A percentile compares a stretch with the other conserved stretches of the same genome.
Conservation (phyloP, 2,113 vertebrate genomes). For the Aptenodytes patagonicus region DNA sequence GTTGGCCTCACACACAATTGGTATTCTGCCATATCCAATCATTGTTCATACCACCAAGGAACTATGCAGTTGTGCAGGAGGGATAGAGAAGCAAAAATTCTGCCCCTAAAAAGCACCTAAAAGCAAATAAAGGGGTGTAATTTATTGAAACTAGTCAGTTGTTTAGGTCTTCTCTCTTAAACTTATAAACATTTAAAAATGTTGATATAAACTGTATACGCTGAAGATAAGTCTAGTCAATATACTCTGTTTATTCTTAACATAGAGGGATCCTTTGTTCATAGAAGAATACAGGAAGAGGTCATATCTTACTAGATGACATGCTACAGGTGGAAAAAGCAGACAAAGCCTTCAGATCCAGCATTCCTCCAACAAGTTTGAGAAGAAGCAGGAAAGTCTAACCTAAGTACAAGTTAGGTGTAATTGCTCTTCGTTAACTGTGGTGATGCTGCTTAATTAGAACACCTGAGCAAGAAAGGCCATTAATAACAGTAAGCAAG, state of each 20-base stretch:
- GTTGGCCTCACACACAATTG: neutral
- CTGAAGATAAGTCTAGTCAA: neutral
- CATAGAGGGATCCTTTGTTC: neutral
- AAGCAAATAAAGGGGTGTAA: neutral
- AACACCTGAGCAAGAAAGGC: neutral
- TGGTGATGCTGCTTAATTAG: neutral
- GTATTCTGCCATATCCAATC: neutral
- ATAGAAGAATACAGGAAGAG: neutral
- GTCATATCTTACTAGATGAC: neutral
- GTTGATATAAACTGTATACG: neutral
- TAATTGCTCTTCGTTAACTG: neutral
- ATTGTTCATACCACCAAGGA: neutral
- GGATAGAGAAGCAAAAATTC: neutral
- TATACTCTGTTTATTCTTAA: neutral
- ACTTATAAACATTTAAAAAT: neutral
- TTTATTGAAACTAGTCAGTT: conserved; percentile 3
- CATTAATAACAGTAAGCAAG: neutral
- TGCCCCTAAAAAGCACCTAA: neutral
- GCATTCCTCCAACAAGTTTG: neutral
- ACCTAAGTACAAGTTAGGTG: neutral
- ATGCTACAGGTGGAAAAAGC: neutral
- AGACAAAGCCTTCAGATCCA: neutral
- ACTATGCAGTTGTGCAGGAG: neutral
- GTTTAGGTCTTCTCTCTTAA: neutral
- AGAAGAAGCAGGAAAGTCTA: neutral